Percentiles rank a stretch among this genome's conserved stretches.
Conservation (phyloP, 2,888 invertebrate genomes). For the Laothoe populi region DNA sequence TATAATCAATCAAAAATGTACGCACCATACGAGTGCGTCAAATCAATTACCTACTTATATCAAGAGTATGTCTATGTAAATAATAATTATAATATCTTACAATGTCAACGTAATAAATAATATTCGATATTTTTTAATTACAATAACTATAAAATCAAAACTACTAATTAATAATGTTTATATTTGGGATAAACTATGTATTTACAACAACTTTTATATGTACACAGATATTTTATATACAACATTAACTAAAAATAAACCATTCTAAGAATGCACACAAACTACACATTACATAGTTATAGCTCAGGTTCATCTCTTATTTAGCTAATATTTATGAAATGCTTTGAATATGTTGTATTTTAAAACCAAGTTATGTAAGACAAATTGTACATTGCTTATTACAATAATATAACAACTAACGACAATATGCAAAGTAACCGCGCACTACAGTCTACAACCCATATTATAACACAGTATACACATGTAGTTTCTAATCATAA, state of each 20-base stretch:
- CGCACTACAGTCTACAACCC: neutral
- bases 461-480: neutral
- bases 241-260: conserved; percentile 57
- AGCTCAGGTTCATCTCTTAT: conserved; percentile 46
- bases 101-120: conserved; percentile 46
- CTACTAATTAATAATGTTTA: conserved; percentile 40
- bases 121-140: conserved; percentile 41
- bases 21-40: conserved; percentile 44
- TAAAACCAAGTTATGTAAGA: conserved; percentile 19
- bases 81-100: conserved; percentile 41
- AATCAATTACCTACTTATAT: conserved; percentile 33
- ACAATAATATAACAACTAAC: conserved; percentile 9
- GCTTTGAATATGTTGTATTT: conserved; percentile 32
- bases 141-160: conserved; percentile 38
- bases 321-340: conserved; percentile 55
- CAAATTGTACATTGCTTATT: conserved; percentile 17
- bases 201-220: conserved; percentile 79
- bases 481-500: neutral
- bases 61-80: conserved; percentile 34
- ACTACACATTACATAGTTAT: conserved; percentile 48
- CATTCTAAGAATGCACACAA: conserved; percentile 38
- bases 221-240: conserved; percentile 75
- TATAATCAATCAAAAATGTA: conserved; percentile 62
- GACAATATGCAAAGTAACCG: neutral
- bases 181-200: conserved; percentile 77